Evolutionary conservation across 1,140 invertebrate species (phyloP).

Genomic region (Oncopodura yosiiana): DNA sequence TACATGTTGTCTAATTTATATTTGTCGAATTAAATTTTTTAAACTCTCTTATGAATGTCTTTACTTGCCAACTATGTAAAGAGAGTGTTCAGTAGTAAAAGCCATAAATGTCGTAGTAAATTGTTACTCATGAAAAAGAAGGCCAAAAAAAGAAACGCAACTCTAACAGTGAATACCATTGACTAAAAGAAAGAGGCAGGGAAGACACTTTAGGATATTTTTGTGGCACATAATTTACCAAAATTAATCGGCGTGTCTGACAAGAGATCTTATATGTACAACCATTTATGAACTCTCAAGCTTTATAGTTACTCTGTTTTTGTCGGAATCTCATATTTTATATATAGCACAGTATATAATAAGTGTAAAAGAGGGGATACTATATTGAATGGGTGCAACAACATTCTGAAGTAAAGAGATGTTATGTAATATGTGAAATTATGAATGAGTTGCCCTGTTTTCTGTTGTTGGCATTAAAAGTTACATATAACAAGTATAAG

Average conservation of each 20-base stretch:
- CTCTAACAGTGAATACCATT: not conserved
- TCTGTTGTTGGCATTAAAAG: too few relatives aligned
- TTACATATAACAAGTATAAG: too few relatives aligned
- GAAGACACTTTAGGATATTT: conserved; percentile 14
- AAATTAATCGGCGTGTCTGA: conserved; percentile 35
- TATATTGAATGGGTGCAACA: not conserved
- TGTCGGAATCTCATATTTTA: conserved; percentile 33
- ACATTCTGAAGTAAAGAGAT: too few relatives aligned
- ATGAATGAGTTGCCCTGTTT: too few relatives aligned
- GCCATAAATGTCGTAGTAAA: not conserved
- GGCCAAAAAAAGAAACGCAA: conserved; percentile 1
- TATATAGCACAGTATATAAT: not conserved
- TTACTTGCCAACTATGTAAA: not conserved
- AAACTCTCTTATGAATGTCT: not conserved
- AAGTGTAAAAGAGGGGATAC: not conserved
- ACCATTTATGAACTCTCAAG: conserved; percentile 33
- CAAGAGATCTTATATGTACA: conserved; percentile 30
- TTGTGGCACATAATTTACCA: conserved; percentile 34
- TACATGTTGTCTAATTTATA: too few relatives aligned
- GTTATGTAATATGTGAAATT: too few relatives aligned
- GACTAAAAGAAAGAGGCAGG: not conserved
- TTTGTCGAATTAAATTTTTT: too few relatives aligned
- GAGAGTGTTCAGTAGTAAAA: not conserved
- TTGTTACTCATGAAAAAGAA: not conserved
- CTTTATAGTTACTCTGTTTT: conserved; percentile 31